phyloP scores from a whole-genome alignment of 2,888 invertebrate species.

The Clusia tigrina region DNA sequence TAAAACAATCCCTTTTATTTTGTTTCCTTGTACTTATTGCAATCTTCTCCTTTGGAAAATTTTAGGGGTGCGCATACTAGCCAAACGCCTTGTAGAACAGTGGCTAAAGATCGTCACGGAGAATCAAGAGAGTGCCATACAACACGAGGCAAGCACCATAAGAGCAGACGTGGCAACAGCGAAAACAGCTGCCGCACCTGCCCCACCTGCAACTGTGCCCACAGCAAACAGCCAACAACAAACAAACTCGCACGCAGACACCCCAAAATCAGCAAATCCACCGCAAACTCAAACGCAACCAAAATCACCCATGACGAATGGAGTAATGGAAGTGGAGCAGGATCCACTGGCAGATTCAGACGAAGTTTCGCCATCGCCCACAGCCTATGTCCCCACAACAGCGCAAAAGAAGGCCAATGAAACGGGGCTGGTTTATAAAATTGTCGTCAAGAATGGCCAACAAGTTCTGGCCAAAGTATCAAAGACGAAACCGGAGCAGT shows the following conservation, averaged over 20 bases:
- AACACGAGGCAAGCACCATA: conserved; percentile 14
- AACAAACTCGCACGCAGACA: neutral
- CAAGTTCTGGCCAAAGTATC: conserved; percentile 68
- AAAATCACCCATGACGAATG: neutral
- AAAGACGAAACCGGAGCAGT: conserved; percentile 33
- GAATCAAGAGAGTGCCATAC: conserved; percentile 56
- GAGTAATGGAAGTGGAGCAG: conserved; percentile 23
- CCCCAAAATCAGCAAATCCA: neutral
- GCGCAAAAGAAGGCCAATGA: conserved; percentile 55
- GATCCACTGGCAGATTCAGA: conserved; percentile 41
- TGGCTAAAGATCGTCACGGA: conserved; percentile 91
- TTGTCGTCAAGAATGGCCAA: conserved; percentile 77
- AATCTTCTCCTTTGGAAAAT: too few relatives aligned
- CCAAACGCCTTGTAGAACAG: conserved; percentile 83
- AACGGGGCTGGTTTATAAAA: conserved; percentile 68
- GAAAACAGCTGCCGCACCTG: conserved; percentile 13
- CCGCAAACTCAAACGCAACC: neutral
- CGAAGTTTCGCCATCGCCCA: conserved; percentile 26
- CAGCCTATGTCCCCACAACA: conserved; percentile 48
- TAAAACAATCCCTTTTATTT: too few relatives aligned
- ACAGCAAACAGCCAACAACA: neutral
- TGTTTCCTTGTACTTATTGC: too few relatives aligned
- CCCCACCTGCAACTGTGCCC: neutral
- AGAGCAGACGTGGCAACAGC: conserved; percentile 18
- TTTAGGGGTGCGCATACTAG: conserved; percentile 79